phyloP scores from a whole-genome alignment of 1,140 invertebrate species.

The Marisa cornuarietis region DNA sequence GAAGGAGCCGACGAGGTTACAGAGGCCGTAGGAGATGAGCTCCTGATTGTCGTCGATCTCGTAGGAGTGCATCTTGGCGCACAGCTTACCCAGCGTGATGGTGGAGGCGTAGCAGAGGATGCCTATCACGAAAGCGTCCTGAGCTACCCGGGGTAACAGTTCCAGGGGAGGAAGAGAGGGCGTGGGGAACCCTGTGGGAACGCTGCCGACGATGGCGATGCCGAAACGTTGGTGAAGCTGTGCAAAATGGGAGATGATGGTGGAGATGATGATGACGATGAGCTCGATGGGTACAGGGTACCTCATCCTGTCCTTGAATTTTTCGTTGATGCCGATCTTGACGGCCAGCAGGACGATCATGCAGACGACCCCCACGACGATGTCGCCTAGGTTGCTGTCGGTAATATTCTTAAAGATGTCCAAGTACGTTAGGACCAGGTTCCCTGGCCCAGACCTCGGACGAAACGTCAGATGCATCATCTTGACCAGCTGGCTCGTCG shows the following conservation, averaged over 20 bases:
- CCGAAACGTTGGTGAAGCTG: slow-evolving; percentile 44
- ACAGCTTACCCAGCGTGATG: slow-evolving; percentile 53
- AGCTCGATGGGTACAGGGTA: slow-evolving; percentile 86
- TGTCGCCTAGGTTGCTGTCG: slow-evolving; percentile 48
- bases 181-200: slow-evolving; percentile 42
- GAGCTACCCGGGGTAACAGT: slow-evolving; percentile 1
- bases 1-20: slow-evolving; percentile 42
- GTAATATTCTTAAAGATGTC: slow-evolving; percentile 49
- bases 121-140: slow-evolving; percentile 10
- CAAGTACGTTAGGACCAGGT: slow-evolving; percentile 50
- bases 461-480: slow-evolving; percentile 75
- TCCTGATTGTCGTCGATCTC: slow-evolving; percentile 67
- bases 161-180: slow-evolving; percentile 20
- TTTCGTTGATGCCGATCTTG: slow-evolving; percentile 83
- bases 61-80: slow-evolving; percentile 59
- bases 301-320: slow-evolving; percentile 73
- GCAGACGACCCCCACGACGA: slow-evolving; percentile 76
- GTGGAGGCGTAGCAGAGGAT: slow-evolving; percentile 25
- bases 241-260: slow-evolving; percentile 24
- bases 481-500: slow-evolving; percentile 60
- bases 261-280: slow-evolving; percentile 25
- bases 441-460: slow-evolving; percentile 35
- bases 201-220: slow-evolving; percentile 63
- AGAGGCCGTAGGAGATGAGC: slow-evolving; percentile 68
- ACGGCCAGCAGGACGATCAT: slow-evolving; percentile 78